These are phyloP conservation scores for Sphyrna mokarran DNA, from an alignment of 2,113 vertebrate genomes.

Conservation along the genomic window DNA sequence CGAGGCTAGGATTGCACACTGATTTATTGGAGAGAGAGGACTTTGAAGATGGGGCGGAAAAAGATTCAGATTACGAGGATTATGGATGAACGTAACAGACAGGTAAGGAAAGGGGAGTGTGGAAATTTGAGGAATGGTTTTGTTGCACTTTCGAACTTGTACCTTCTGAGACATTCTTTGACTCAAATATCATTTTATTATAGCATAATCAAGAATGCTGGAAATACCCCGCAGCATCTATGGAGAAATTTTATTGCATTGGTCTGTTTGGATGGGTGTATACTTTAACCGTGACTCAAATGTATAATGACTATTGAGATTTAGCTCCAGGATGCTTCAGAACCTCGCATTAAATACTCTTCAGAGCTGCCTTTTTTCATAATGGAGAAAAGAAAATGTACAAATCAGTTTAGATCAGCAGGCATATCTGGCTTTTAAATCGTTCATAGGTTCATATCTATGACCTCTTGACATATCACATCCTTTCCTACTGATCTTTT, in stretches of 20 bases:
- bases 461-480: neutral
- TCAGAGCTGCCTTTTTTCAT: neutral
- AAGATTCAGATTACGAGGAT: constrained; percentile 99
- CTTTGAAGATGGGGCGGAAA: constrained; percentile 92
- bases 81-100: constrained; percentile 97
- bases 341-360: neutral
- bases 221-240: neutral
- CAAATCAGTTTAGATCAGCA: neutral
- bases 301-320: neutral
- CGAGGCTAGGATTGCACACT: constrained; percentile 62
- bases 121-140: neutral
- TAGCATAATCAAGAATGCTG: neutral
- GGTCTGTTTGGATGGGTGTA: neutral
- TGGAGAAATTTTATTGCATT: neutral
- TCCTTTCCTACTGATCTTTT: neutral
- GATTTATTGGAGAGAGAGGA: constrained; percentile 71
- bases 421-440: neutral
- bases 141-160: neutral
- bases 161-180: neutral
- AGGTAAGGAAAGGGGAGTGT: constrained; percentile 64
- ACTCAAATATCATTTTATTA: neutral
- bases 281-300: neutral
- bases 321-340: neutral
- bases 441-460: neutral
- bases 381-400: neutral